Evolutionary conservation across 2,797 vertebrate species (phyloP), one percentile per base, ranked within the genome.

Genomic region (Coreius guichenoti): DNA sequence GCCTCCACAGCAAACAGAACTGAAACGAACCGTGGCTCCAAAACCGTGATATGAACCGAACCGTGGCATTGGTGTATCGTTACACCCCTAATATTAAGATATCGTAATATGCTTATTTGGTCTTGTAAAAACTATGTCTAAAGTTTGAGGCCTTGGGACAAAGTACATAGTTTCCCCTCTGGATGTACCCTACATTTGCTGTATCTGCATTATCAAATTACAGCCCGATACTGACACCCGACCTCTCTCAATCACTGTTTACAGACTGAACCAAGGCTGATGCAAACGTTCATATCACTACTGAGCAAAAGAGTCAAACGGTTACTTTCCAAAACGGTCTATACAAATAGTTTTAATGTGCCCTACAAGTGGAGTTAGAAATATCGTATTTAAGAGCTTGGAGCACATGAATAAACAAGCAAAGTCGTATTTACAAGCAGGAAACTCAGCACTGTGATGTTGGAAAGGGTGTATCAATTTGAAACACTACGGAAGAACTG

Each of bases 121-220:
- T 56, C 36, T 78, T 16, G 8, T 17, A 45, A 58, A 70, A 39
- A 3, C 3, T 8, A 80, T 4, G 21, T 8, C 36, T 67, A 21
- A 84, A 56, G 49, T 23, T 17, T 31, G 19, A 84, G 39, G 29
- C 31, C 39, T 80, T 85, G 76, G 74, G 54, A 79, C 51, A 72
- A 79, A 69, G 39, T 72, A 65, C 39, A 61, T 23, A 84, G 43
- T 70, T 70, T 69, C 65, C 58, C 45, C 54, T 51, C 56, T 75
- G 33, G 56, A 81, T 47, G 81, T 39, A 39, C 36, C 72, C 68
- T 49, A 56, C 67, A 73, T 65, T 76, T 68, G 86, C 81, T 77
- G 61, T 74, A 78, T 86, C 76, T 73, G 86, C 79, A 87, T 78
- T 43, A 79, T 84, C 81, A 58, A 79, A 73, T 81, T 78, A 83